Evolutionary conservation across 2,888 invertebrate species (phyloP), one percentile per base, ranked within the genome.

Genomic region (Lordiphosa andalusiaca): DNA sequence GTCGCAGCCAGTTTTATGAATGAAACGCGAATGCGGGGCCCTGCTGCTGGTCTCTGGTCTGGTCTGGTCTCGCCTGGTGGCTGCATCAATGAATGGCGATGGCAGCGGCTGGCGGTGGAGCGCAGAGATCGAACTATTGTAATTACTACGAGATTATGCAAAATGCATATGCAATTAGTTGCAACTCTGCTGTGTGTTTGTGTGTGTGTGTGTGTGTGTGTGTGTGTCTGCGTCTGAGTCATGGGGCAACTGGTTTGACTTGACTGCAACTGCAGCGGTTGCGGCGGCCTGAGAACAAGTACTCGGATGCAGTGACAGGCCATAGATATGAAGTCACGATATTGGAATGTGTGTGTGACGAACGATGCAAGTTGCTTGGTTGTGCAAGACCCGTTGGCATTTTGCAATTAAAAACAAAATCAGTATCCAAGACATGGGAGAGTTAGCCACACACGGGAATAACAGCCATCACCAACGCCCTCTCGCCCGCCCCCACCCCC

Each of bases 121-220:
- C 30, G 42, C 59, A 54, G 55, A 70, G 68, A 69, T 78, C 75
- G 75, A 77, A 81, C 69, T 81, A 81, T 78, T 81, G 81, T 78
- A 78, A 80, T 80, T 81, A 77, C 71, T 80, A 72, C 68, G 65
- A 75, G 74, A 78, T 77, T 81, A 78, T 78, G 81, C 81, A 80
- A 80, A 80, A 81, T 73, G 71, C 71, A 75, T 59, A 56, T 70
- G 63, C 59, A 69, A 69, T 63, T 67, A 67, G 64, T 54, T 60
- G 52, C 47, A 55, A 33, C 51, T 37, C 47, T 63, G 60, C 33
- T 41, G 33, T 41, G 30, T 10, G 12, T 9, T 16, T 16, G 16
- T 16, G 16, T 41, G 30, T 10, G 12, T 9, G 9, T 7, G 7
- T 6, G 3, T 30, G 12, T 4, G 19, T 6, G 9, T 7, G 7